These are phyloP conservation scores for Brachypterus glaber DNA, from an alignment of 2,888 invertebrate species.

Conservation along the genomic window DNA sequence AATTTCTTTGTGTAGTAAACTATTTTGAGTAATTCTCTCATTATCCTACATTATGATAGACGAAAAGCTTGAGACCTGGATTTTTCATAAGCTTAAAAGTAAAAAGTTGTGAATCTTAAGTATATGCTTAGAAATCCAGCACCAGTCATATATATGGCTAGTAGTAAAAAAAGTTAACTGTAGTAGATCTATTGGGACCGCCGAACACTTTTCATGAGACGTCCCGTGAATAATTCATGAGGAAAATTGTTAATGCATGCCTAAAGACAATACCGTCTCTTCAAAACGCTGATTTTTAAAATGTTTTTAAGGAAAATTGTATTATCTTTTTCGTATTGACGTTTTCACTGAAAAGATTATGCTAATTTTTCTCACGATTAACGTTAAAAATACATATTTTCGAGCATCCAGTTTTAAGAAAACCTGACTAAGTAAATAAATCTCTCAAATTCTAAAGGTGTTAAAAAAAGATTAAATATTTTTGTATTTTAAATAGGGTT, in stretches of 20 bases:
- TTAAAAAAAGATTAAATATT: too few relatives aligned
- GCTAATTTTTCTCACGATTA: constrained; percentile 11
- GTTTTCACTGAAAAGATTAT: constrained; percentile 21
- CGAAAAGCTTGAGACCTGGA: neutral
- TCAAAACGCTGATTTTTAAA: constrained; percentile 27
- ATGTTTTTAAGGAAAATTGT: constrained; percentile 23
- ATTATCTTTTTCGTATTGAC: constrained; percentile 20
- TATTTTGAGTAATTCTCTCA: too few relatives aligned
- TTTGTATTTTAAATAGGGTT: too few relatives aligned
- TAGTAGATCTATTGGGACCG: constrained; percentile 20
- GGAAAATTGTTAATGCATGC: constrained; percentile 33
- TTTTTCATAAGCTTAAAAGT: neutral
- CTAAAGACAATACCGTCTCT: constrained; percentile 30
- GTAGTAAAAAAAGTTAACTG: constrained; percentile 19
- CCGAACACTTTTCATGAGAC: constrained; percentile 27
- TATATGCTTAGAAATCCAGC: neutral
- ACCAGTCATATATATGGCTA: constrained; percentile 11
- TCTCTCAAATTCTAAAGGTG: too few relatives aligned
- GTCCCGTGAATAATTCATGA: constrained; percentile 32
- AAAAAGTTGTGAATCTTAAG: neutral
- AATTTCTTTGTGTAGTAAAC: neutral
- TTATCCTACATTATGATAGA: too few relatives aligned
- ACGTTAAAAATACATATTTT: constrained; percentile 5
- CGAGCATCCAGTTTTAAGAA: neutral
- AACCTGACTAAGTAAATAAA: too few relatives aligned